A percentile compares a stretch with the other conserved stretches of the same genome.
These are phyloP conservation scores for Ahaetulla prasina DNA, from an alignment of 2,113 vertebrate species.

Conservation along the genomic window DNA sequence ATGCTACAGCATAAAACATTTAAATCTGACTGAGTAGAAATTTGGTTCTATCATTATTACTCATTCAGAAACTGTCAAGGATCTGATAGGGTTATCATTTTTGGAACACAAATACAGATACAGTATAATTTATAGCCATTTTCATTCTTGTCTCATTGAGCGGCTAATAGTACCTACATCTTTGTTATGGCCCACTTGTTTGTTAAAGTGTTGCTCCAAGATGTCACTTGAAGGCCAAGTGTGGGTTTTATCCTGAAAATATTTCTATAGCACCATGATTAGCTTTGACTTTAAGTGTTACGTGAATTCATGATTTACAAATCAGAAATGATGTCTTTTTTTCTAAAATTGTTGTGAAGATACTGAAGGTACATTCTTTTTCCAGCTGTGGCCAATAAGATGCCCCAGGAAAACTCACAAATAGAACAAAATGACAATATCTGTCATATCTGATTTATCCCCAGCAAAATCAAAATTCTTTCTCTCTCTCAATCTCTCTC, in stretches of 20 bases:
- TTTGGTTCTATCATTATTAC: neutral
- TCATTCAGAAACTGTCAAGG: neutral
- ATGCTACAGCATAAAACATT: neutral
- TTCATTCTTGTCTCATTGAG: neutral
- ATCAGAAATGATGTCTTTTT: neutral
- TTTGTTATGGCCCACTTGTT: neutral
- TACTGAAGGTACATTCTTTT: neutral
- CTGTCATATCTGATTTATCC: neutral
- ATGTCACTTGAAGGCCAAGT: neutral
- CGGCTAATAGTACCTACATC: neutral
- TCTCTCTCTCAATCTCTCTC: neutral
- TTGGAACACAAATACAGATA: neutral
- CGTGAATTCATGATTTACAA: neutral
- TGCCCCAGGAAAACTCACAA: neutral
- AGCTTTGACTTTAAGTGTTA: neutral
- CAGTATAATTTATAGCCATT: neutral
- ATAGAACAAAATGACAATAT: slow-evolving; percentile 10
- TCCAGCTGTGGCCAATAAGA: neutral
- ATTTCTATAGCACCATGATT: neutral
- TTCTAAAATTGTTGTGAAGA: neutral
- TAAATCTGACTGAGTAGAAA: neutral
- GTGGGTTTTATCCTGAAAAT: neutral
- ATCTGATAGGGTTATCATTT: neutral
- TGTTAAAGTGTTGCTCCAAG: neutral
- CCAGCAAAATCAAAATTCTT: neutral